Conservation (phyloP, 2,888 invertebrate species). For the Pemphredon lugubris region DNA sequence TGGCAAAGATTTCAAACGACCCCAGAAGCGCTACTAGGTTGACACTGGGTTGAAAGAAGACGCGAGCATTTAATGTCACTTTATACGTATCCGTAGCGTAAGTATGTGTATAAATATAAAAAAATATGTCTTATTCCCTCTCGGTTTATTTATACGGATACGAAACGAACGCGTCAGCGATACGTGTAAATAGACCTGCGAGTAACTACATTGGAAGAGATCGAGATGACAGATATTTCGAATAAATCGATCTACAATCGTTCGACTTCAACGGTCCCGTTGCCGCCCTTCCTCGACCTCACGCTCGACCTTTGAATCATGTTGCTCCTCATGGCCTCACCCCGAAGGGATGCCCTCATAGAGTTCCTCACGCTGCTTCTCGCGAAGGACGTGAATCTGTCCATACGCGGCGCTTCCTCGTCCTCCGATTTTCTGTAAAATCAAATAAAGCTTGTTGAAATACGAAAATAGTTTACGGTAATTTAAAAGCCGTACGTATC, state of each 20-base stretch:
- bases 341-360: constrained; percentile 84
- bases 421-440: constrained; percentile 77
- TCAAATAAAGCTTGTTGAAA: not conserved
- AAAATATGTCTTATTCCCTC: no score
- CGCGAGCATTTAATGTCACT: no score
- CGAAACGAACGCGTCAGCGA: no score
- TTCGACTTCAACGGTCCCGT: constrained; percentile 68
- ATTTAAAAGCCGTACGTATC: no score
- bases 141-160: no score
- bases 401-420: constrained; percentile 74
- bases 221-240: constrained; percentile 10
- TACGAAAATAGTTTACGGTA: no score
- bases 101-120: no score
- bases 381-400: constrained; percentile 71
- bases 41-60: no score
- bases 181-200: no score
- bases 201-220: constrained; percentile 18
- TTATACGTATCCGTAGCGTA: no score
- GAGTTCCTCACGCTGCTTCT: constrained; percentile 82
- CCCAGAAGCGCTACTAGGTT: no score
- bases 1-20: no score
- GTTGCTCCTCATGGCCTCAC: constrained; percentile 85
- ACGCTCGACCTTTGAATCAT: constrained; percentile 82
- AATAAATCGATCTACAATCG: constrained; percentile 61
- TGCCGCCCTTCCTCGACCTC: constrained; percentile 79